Percentiles rank a stretch among this genome's conserved stretches.
Conservation (phyloP, 2,888 invertebrate genomes). For the Melieria omissa region DNA sequence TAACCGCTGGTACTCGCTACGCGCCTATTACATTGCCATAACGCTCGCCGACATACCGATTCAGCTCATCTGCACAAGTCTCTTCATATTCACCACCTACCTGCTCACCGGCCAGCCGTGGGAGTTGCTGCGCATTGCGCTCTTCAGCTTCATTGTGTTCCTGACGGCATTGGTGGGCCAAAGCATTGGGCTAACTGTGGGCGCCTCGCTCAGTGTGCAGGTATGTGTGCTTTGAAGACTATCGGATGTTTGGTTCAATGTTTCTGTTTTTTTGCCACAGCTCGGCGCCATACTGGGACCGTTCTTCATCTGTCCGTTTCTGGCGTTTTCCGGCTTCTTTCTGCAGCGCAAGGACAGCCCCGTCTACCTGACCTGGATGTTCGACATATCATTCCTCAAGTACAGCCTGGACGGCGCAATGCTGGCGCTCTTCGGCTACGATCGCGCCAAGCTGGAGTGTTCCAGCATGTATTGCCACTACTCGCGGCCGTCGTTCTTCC, state of each 20-base stretch:
- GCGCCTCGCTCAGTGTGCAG: conserved; percentile 82
- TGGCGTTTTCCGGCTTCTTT: conserved; percentile 93
- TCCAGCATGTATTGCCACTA: conserved; percentile 81
- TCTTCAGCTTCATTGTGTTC: conserved; percentile 79
- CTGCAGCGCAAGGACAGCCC: conserved; percentile 86
- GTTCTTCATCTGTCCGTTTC: conserved; percentile 86
- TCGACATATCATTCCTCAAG: conserved; percentile 88
- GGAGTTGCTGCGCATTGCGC: conserved; percentile 77
- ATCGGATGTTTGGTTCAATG: background rate
- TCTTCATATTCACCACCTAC: conserved; percentile 84
- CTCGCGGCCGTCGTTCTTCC: conserved; percentile 75
- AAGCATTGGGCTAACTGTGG: conserved; percentile 85
- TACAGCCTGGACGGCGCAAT: conserved; percentile 88
- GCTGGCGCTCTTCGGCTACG: conserved; percentile 84
- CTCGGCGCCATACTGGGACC: conserved; percentile 91
- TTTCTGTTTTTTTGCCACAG: conserved; percentile 68
- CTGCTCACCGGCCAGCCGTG: conserved; percentile 87
- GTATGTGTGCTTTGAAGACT: conserved; percentile 63
- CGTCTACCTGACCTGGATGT: conserved; percentile 81
- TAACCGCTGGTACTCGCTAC: conserved; percentile 89
- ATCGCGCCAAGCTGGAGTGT: conserved; percentile 80
- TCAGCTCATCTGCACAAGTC: conserved; percentile 79
- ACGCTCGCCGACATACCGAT: conserved; percentile 84
- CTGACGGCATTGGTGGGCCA: conserved; percentile 87
- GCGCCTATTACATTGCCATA: conserved; percentile 83